These are phyloP conservation scores for Ceyx melanurus DNA, from an alignment of 2,113 vertebrate genomes.

Conservation along the genomic window DNA sequence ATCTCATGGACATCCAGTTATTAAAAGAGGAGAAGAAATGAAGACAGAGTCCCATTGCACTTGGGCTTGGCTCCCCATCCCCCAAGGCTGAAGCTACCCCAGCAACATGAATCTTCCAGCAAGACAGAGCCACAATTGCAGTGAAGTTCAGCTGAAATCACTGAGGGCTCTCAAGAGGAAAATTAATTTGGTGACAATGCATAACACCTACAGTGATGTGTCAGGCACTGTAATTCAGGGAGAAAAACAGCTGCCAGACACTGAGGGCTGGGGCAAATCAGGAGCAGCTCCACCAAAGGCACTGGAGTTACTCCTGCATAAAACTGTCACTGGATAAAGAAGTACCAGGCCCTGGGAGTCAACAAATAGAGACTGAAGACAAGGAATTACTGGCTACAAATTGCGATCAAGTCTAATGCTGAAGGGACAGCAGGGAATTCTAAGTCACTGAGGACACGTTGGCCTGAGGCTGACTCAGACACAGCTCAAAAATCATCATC, in stretches of 20 bases:
- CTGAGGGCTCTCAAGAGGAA: not conserved
- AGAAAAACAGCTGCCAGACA: conserved; percentile 11
- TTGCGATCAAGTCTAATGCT: not conserved
- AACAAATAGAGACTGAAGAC: not conserved
- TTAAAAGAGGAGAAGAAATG: not conserved
- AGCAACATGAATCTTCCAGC: not conserved
- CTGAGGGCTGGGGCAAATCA: not conserved
- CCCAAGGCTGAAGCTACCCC: not conserved
- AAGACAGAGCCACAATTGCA: not conserved
- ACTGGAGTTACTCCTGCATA: not conserved
- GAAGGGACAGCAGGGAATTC: not conserved
- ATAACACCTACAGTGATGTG: not conserved
- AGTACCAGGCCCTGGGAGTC: not conserved
- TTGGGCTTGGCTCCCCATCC: not conserved
- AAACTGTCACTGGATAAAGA: not conserved
- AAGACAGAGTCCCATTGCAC: not conserved
- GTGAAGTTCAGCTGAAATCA: conserved; percentile 22
- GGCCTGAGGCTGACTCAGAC: rapidly evolving
- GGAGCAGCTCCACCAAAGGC: not conserved
- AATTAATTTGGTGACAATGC: conserved; percentile 38
- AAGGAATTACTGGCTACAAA: not conserved
- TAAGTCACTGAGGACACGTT: not conserved
- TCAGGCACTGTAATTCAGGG: not conserved
- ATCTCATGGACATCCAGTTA: not conserved
- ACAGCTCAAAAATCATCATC: not conserved